Evolutionary conservation across 1,140 invertebrate species (phyloP), one percentile per base, ranked within the genome.

Genomic region (Nasonia longicornis): DNA sequence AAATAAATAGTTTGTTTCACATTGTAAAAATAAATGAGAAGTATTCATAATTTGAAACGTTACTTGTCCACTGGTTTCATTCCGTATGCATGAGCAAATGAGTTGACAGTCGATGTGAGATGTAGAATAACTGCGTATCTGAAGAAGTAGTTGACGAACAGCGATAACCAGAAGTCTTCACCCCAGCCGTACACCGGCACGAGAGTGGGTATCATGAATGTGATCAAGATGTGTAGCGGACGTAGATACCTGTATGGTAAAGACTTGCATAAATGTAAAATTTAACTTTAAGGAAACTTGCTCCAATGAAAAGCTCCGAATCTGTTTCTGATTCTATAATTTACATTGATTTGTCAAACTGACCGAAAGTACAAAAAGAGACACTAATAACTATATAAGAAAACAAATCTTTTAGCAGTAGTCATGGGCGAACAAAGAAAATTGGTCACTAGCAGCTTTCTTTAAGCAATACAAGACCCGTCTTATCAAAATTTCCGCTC

Each of bases 101-200:
- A 94, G 88, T 96, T 96, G 12, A 96, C 94, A n/a, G 93, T 88
- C 94, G 94, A 95, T 2, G 94, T 95, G 52, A 91, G 89, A 86
- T 96, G 93, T 3, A 95, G 89, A 14, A 90, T 91, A 16, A 91
- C 10, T 92, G 81, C 84, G 93, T 94, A 87, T 14, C 85, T 93
- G 92, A 86, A 92, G 48, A 96, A 93, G 82, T 95, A 96, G 82
- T 93, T 93, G 6, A 97, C 92, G 87, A 95, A 95, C 88, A 96
- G 96, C 12, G 95, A 94, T 87, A 93, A 94, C 86, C 93, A 92
- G 3, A 95, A 84, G 14, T 90, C 91, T 90, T 98, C 97, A 45
- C 93, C 90, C 96, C 96, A 98, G 82, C 94, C 93, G 86, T 94
- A 94, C 82, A 94, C 93, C 0, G 97, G 96, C 71, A 97, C 92